phyloP scores from a whole-genome alignment of 2,888 invertebrate species.

The Bombylius major region DNA sequence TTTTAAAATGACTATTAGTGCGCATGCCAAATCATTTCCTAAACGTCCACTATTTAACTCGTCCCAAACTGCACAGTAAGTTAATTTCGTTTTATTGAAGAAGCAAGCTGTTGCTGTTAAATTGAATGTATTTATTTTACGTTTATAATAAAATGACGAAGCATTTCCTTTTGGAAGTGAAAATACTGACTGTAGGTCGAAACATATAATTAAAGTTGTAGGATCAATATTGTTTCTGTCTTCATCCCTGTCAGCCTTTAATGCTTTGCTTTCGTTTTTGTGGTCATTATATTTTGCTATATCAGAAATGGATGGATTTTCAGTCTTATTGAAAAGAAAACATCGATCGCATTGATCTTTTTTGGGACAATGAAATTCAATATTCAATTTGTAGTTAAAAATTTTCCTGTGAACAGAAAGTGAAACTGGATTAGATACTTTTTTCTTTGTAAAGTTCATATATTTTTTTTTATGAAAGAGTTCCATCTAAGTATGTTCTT shows the following conservation, averaged over 20 bases:
- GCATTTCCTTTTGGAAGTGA: not conserved
- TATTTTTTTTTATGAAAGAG: too few species aligned
- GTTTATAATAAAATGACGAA: not conserved
- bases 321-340: too few species aligned
- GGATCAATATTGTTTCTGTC: not conserved
- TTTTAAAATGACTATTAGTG: not conserved
- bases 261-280: not conserved
- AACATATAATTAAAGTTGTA: not conserved
- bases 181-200: not conserved
- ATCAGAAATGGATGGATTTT: too few species aligned
- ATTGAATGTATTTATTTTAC: not conserved
- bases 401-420: too few species aligned
- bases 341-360: too few species aligned
- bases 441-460: too few species aligned
- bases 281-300: not conserved
- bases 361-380: too few species aligned
- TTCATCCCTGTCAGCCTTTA: not conserved
- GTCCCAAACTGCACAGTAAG: not conserved
- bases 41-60: not conserved
- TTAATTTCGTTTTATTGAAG: not conserved
- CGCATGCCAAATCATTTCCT: not conserved
- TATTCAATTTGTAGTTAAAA: too few species aligned
- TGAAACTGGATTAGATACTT: too few species aligned
- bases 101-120: not conserved
- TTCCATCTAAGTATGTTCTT: too few species aligned